These are phyloP conservation scores for Leptobrachium ailaonicum DNA, from an alignment of 2,113 vertebrate species.

Conservation along the genomic window DNA sequence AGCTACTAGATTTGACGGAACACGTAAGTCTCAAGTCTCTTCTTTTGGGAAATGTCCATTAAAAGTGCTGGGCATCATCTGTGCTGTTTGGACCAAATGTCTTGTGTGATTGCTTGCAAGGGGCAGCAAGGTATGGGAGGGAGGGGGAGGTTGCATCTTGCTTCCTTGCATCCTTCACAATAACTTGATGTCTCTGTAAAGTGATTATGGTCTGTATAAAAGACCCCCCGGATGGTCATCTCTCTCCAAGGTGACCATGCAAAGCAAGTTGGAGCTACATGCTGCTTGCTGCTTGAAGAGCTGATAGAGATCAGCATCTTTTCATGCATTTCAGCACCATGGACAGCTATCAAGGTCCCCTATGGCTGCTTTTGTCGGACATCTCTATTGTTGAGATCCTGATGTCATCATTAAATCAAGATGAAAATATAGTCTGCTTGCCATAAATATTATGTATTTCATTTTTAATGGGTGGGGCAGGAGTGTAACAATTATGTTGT, in stretches of 20 bases:
- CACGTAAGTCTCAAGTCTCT: slow-evolving; percentile 82
- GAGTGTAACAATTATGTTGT: too few species aligned
- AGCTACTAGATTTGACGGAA: slow-evolving; percentile 96
- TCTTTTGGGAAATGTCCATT: too few species aligned
- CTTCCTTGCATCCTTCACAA: background rate
- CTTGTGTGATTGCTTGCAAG: background rate
- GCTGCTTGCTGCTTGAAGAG: background rate
- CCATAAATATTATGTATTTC: too few species aligned
- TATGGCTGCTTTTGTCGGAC: background rate
- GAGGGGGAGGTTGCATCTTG: background rate
- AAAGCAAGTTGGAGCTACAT: background rate
- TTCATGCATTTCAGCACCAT: slow-evolving; percentile 7
- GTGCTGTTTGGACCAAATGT: background rate
- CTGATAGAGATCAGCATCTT: background rate
- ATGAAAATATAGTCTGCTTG: too few species aligned
- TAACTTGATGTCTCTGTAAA: background rate
- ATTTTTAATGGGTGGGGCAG: too few species aligned
- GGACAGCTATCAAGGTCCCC: slow-evolving; percentile 10
- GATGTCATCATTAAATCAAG: too few species aligned
- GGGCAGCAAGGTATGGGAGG: too few species aligned
- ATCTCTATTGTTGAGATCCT: too few species aligned
- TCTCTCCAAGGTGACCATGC: background rate
- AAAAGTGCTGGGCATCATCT: background rate
- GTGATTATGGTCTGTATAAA: background rate
- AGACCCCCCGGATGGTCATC: background rate